Evolutionary conservation across 2,888 invertebrate species (phyloP).

Genomic region (Platynereis dumerilii): DNA sequence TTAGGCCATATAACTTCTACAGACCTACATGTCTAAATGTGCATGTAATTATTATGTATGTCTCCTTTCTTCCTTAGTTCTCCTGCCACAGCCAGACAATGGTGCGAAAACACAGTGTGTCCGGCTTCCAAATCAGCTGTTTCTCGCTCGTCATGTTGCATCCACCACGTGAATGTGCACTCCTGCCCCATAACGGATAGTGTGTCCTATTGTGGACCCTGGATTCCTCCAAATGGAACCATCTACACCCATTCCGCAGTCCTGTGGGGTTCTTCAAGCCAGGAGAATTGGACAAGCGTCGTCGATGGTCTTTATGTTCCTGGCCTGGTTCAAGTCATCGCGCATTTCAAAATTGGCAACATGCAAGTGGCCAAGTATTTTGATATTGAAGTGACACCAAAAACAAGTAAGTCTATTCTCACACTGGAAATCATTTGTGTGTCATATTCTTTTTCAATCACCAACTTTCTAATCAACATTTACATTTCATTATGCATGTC

Average conservation of each 20-base stretch:
- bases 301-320: constrained; percentile 44
- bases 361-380: constrained; percentile 47
- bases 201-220: constrained; percentile 48
- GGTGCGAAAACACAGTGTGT: constrained; percentile 50
- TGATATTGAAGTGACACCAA: constrained; percentile 43
- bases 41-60: too few relatives aligned
- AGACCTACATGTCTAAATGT: too few relatives aligned
- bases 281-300: constrained; percentile 37
- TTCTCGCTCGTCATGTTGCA: constrained; percentile 46
- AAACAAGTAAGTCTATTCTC: constrained; percentile 44
- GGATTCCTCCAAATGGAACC: constrained; percentile 47
- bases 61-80: constrained; percentile 33
- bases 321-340: constrained; percentile 49
- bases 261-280: constrained; percentile 41
- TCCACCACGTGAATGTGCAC: constrained; percentile 47
- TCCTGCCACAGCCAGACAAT: constrained; percentile 40
- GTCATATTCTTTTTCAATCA: neutral
- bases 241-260: constrained; percentile 51
- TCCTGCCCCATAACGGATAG: constrained; percentile 43
- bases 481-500: neutral
- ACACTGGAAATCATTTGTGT: neutral
- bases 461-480: too few relatives aligned
- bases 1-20: too few relatives aligned
- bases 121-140: constrained; percentile 38
- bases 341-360: constrained; percentile 52